Evolutionary conservation across 2,797 vertebrate genomes (phyloP), one percentile per base, ranked within the genome.

Genomic region (Channa striata): DNA sequence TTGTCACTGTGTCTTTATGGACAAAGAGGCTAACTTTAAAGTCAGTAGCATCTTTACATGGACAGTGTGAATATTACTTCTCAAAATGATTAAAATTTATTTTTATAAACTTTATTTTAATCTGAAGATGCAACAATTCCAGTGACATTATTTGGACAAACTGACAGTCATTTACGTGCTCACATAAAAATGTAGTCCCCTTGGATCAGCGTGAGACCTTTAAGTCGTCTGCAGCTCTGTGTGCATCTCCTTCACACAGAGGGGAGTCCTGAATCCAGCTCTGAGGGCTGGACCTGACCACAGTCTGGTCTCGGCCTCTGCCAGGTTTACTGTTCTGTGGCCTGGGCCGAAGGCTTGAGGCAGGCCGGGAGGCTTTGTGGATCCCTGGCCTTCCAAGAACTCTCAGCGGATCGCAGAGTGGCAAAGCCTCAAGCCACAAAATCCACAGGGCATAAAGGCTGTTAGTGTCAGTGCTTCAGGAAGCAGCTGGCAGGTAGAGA

Each of bases 361-460:
- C 66, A 60, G 77, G 60, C 48, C 21, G 33, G 65, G 71, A 72
- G 82, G 49, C 79, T 44, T 56, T 59, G 74, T 59, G 69, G 77
- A 72, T 81, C 77, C 59, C 30, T 12, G 11, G 73, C 63, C 68
- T 62, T 84, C 85, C 86, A 87, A 83, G 69, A 89, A 85, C 85
- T 69, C 69, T 83, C 75, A 43, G 19, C 61, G 76, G 81, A 80
- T 30, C 75, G 64, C 66, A 49, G 53, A 57, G 76, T 65, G 81
- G 86, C 81, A 62, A 86, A 90, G 82, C 83, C 87, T 88, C 81
- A 89, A 86, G 81, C 90, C 91, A 86, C 91, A 88, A 62, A 81
- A 63, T 77, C 85, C 87, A 78, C 90, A 81, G 81, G 74, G 68
- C 68, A 87, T 79, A 72, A 84, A 88, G 83, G 79, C 74, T 67